Base-by-base conservation (phyloP, 1,140 invertebrate genomes). In the Melanaphis sacchari region DNA sequence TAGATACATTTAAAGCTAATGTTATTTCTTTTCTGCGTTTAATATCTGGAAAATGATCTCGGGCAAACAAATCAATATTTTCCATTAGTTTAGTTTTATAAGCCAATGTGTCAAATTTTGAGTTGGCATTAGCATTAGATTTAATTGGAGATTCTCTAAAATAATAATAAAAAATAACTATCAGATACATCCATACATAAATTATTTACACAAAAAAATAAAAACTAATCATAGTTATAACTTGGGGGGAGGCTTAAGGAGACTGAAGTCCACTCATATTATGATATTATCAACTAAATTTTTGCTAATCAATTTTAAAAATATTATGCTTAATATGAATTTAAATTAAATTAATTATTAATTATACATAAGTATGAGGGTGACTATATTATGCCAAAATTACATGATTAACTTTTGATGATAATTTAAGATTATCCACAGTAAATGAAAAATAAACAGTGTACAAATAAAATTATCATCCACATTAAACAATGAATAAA, bases 81-180 rank as follows among this genome's bases (percentile, higher is more conserved):
- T 93, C 91, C 40, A 93, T 41, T 8, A 93, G 18, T 85, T 93
- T 84, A 22, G 91, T 93, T 93, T 93, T 93, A 84, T 54, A 93
- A 11, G 81, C 91, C 81, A 81, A 93, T 46, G n/a, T n/a, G 31
- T 93, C 46, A 40, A 52, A n/a, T 85, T 84, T 85, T 11, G 46
- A 93, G 54, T 93, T 85, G 21, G 26, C n/a, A 49, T 87, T 84
- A 26, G 85, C 26, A 11, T 87, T 41, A 24, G 43, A 15, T 93
- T 93, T 93, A 24, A 90, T 36, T 24, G 89, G 87, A 5, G 93
- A 93, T 26, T 93, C 87, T 49, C 93, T 90, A 82, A 82, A 81
- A 82, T 40, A 93, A 24, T 36, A 59, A 90, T 36, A 54, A 15
- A 89, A 54, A 54, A 40, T 15, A 24, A 66, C 15, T n/a, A 36